Conservation (phyloP, 2,888 invertebrate species). For the Altica lythri region DNA sequence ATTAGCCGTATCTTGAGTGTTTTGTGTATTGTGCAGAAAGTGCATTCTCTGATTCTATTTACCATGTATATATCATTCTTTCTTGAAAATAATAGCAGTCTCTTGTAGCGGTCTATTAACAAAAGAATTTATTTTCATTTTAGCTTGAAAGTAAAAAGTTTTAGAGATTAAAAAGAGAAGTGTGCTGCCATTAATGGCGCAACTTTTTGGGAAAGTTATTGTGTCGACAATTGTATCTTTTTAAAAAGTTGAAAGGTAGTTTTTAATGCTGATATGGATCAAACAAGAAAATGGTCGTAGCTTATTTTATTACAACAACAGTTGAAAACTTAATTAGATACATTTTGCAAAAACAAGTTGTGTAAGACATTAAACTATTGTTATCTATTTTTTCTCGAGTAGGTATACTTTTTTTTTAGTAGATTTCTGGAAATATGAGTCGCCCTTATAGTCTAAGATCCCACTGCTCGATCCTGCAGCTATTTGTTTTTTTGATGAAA, state of each 20-base stretch:
- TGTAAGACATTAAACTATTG: too few species aligned
- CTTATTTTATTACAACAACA: not conserved
- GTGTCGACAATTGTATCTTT: constrained; percentile 17
- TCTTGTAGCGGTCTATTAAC: constrained; percentile 63
- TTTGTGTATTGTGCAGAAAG: constrained; percentile 46
- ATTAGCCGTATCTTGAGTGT: constrained; percentile 10
- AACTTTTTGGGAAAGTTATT: constrained; percentile 29
- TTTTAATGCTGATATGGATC: constrained; percentile 7
- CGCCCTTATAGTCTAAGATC: too few species aligned
- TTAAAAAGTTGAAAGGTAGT: constrained; percentile 17
- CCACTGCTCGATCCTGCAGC: too few species aligned
- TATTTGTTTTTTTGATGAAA: too few species aligned
- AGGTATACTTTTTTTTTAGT: too few species aligned
- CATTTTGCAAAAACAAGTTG: too few species aligned
- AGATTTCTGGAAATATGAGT: too few species aligned
- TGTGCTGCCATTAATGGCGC: constrained; percentile 34
- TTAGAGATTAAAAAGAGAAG: constrained; percentile 31
- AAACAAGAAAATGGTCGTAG: not conserved
- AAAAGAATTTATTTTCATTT: constrained; percentile 63
- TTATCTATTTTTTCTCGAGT: too few species aligned
- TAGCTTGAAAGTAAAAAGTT: constrained; percentile 32
- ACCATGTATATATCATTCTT: constrained; percentile 59
- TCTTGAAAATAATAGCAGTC: constrained; percentile 62
- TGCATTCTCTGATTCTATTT: constrained; percentile 59
- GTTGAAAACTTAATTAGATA: too few species aligned